Evolutionary conservation across 2,888 invertebrate species (phyloP).

Genomic region (Drosophila lutescens): DNA sequence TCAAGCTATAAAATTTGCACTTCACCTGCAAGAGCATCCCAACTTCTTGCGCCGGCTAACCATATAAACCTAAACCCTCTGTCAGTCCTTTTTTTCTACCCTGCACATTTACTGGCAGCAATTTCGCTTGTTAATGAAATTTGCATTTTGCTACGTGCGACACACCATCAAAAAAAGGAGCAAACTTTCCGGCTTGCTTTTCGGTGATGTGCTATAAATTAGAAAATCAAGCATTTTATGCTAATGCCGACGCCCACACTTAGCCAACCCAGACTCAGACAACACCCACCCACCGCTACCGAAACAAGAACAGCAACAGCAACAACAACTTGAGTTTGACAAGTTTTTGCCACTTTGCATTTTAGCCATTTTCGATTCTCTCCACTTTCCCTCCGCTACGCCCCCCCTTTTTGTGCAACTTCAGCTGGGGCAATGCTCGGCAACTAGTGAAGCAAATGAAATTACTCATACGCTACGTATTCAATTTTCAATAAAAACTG

Average conservation of each 20-base stretch:
- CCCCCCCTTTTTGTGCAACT: constrained; percentile 33
- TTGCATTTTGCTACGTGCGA: constrained; percentile 75
- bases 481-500: constrained; percentile 65
- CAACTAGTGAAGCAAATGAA: constrained; percentile 66
- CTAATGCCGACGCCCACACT: constrained; percentile 63
- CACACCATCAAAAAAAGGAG: constrained; percentile 42
- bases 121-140: constrained; percentile 77
- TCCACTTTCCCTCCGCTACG: constrained; percentile 12
- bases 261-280: constrained; percentile 39
- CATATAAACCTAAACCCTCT: constrained; percentile 6
- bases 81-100: constrained; percentile 24
- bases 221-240: constrained; percentile 78
- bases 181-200: constrained; percentile 55
- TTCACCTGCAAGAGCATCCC: constrained; percentile 22
- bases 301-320: constrained; percentile 18
- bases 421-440: constrained; percentile 41
- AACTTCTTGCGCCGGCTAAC: constrained; percentile 8
- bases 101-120: constrained; percentile 60
- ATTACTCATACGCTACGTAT: constrained; percentile 73
- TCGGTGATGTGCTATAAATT: constrained; percentile 76
- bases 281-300: constrained; percentile 17
- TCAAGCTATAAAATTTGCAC: neutral
- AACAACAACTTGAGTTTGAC: constrained; percentile 58
- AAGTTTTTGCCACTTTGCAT: constrained; percentile 72
- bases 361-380: constrained; percentile 38